A percentile compares a stretch with the other conserved stretches of the same genome.
phyloP scores from a whole-genome alignment of 2,888 invertebrate genomes.

The Himalopsyche kuldschensis region DNA sequence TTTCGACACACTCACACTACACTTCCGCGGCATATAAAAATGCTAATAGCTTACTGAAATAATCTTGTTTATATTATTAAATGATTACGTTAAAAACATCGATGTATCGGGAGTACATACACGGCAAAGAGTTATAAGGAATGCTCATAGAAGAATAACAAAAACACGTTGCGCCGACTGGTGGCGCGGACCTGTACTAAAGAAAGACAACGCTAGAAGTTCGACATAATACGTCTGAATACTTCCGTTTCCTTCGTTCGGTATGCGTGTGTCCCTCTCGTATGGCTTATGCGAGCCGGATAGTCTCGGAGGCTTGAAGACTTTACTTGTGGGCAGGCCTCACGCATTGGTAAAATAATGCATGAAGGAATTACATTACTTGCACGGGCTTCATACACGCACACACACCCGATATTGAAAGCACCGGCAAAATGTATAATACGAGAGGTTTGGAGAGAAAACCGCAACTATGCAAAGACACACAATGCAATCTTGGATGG shows the following conservation, averaged over 20 bases:
- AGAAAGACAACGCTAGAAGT: constrained; percentile 26
- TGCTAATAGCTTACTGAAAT: not conserved
- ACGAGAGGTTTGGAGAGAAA: not conserved
- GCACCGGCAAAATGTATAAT: not conserved
- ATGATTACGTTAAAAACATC: not conserved
- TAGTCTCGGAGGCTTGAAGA: constrained; percentile 6
- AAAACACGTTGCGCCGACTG: constrained; percentile 39
- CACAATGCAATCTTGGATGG: not conserved
- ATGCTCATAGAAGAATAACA: constrained; percentile 32
- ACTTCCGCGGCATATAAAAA: not conserved
- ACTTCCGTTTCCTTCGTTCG: constrained; percentile 24
- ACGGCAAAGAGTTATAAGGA: constrained; percentile 5
- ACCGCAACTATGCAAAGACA: not conserved
- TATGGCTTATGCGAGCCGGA: not conserved
- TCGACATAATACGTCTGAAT: constrained; percentile 31
- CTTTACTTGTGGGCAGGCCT: constrained; percentile 3
- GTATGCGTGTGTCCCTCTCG: constrained; percentile 29
- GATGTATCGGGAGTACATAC: constrained; percentile 15
- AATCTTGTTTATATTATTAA: not conserved
- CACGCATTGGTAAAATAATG: constrained; percentile 22
- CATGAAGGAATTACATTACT: constrained; percentile 5
- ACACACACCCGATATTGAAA: not conserved
- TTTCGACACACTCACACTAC: not conserved
- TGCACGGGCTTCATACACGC: constrained; percentile 6
- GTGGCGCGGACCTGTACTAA: constrained; percentile 38